Percentiles rank a stretch among this genome's conserved stretches.
phyloP scores from a whole-genome alignment of 1,140 invertebrate species.

The Nasonia giraulti region DNA sequence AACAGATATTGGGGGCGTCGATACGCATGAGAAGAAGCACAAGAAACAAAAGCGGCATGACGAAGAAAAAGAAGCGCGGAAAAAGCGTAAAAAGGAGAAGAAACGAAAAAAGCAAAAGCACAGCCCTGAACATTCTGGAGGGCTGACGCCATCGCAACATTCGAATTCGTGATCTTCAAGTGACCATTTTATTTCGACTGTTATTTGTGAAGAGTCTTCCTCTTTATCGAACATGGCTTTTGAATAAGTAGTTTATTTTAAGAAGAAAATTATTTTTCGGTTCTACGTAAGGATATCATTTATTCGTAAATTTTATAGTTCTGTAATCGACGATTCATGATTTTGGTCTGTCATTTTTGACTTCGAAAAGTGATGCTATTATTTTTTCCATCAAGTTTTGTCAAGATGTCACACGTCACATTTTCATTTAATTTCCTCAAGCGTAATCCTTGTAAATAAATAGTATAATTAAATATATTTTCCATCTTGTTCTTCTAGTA shows the following conservation, averaged over 20 bases:
- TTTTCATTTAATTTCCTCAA: conserved; percentile 29
- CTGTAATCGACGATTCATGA: not conserved
- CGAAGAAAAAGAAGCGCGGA: conserved; percentile 93
- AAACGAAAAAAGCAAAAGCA: conserved; percentile 96
- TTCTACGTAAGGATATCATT: not conserved
- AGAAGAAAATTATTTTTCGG: not conserved
- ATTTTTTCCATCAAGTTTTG: conserved; percentile 10
- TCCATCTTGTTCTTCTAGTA: conserved; percentile 3
- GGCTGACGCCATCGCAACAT: conserved; percentile 83
- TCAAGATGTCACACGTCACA: conserved; percentile 21
- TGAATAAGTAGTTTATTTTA: conserved; percentile 29
- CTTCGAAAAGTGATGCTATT: not conserved
- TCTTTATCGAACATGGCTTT: conserved; percentile 45
- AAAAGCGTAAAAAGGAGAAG: conserved; percentile 96
- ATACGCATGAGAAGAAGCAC: conserved; percentile 95
- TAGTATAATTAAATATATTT: conserved; percentile 45
- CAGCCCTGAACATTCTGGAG: conserved; percentile 88
- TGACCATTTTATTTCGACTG: conserved; percentile 51
- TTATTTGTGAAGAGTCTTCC: conserved; percentile 47
- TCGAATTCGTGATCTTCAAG: conserved; percentile 75
- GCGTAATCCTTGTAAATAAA: conserved; percentile 48
- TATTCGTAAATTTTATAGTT: conserved; percentile 17
- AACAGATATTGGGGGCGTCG: conserved; percentile 79
- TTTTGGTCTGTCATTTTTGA: not conserved
- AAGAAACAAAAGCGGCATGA: conserved; percentile 96